These are phyloP conservation scores for Harpalus rubripes DNA, from an alignment of 2,888 invertebrate species.

Conservation along the genomic window DNA sequence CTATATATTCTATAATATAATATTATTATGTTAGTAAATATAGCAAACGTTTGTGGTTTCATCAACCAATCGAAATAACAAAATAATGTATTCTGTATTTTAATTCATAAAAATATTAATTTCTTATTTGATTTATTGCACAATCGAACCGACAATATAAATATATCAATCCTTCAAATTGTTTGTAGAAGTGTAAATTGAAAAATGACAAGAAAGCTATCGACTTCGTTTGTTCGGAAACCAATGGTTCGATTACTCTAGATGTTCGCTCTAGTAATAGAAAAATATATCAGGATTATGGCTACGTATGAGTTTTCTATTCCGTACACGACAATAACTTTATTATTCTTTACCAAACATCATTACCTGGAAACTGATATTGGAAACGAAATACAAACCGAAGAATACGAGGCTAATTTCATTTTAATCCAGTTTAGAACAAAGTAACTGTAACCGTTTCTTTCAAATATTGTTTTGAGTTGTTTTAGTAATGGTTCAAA, in stretches of 20 bases:
- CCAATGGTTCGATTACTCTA: conserved; percentile 28
- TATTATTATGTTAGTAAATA: neutral
- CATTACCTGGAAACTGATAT: conserved; percentile 5
- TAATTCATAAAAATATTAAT: neutral
- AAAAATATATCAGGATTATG: conserved; percentile 40
- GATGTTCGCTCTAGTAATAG: conserved; percentile 29
- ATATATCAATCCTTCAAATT: neutral
- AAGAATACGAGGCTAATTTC: too few species aligned
- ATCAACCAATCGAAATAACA: too few species aligned
- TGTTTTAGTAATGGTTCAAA: too few species aligned
- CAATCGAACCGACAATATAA: neutral
- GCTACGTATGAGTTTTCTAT: conserved; percentile 17
- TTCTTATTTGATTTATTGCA: neutral
- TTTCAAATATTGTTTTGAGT: too few species aligned
- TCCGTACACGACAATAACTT: conserved; percentile 1
- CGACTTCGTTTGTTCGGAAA: conserved; percentile 11
- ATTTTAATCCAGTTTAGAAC: too few species aligned
- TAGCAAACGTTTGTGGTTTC: too few species aligned
- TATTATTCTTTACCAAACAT: conserved; percentile 28
- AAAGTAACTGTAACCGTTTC: too few species aligned
- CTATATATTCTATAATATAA: neutral
- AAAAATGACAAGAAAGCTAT: conserved; percentile 39
- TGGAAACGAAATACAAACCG: neutral
- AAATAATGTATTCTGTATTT: too few species aligned
- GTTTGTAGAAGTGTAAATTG: conserved; percentile 2